phyloP scores from a whole-genome alignment of 1,140 invertebrate species.

The Nasonia giraulti region DNA sequence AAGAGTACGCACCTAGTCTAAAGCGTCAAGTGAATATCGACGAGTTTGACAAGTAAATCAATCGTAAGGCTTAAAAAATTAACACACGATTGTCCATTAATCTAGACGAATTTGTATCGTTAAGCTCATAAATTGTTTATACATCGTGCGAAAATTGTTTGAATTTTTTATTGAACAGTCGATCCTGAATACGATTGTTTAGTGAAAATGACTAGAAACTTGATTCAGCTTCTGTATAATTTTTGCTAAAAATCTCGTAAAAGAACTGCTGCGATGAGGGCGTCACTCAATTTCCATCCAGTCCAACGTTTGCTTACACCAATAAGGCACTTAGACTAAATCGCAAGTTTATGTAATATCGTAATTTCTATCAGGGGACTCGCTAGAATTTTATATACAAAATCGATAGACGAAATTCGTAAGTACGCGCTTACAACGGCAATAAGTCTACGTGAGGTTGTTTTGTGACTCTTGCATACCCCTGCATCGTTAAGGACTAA shows the following conservation, averaged over 20 bases:
- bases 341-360: not conserved
- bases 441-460: too few species aligned
- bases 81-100: not conserved
- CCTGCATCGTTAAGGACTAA: too few species aligned
- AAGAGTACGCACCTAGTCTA: not conserved
- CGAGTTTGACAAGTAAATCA: not conserved
- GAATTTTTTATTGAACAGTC: not conserved
- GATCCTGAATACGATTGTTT: not conserved
- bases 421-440: slow-evolving; percentile 13
- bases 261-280: not conserved
- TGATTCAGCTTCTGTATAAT: not conserved
- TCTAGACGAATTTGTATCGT: not conserved
- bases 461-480: too few species aligned
- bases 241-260: not conserved
- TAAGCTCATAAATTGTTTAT: not conserved
- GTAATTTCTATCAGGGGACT: not conserved
- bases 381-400: slow-evolving; percentile 56
- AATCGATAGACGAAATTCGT: not conserved
- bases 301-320: not conserved
- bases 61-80: not conserved
- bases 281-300: not conserved
- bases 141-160: not conserved
- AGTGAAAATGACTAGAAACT: slow-evolving; percentile 20
- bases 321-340: not conserved
- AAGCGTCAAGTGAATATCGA: not conserved